These are phyloP conservation scores for Drosophila tripunctata DNA, from an alignment of 2,888 invertebrate species.

Conservation along the genomic window DNA sequence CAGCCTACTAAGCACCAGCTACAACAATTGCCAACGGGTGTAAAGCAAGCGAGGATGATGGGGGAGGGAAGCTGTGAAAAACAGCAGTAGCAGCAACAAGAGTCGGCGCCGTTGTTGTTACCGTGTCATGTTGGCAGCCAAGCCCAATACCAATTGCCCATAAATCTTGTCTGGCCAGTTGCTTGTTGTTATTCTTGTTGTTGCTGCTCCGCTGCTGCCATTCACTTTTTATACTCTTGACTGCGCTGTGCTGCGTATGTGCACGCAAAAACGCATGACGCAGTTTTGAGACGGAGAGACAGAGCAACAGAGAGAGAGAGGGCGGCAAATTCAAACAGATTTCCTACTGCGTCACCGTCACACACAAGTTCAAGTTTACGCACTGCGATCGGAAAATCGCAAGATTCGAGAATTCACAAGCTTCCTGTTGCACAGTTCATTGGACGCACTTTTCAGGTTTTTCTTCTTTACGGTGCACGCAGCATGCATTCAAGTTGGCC, in stretches of 20 bases:
- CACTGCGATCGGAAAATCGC: conserved; percentile 38
- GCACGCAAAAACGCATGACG: conserved; percentile 68
- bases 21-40: neutral
- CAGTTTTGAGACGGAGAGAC: conserved; percentile 34
- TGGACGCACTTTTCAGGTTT: conserved; percentile 64
- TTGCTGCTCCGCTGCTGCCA: conserved; percentile 42
- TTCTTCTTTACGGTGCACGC: conserved; percentile 20
- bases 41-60: conserved; percentile 1
- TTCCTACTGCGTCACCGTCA: conserved; percentile 30
- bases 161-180: conserved; percentile 64
- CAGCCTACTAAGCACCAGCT: conserved; percentile 14
- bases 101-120: conserved; percentile 67
- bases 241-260: conserved; percentile 38
- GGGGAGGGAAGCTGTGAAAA: conserved; percentile 11
- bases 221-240: conserved; percentile 69
- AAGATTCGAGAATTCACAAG: neutral
- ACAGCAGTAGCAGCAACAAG: conserved; percentile 44
- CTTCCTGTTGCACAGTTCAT: conserved; percentile 64
- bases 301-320: neutral
- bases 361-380: conserved; percentile 73
- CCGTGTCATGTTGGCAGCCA: conserved; percentile 78
- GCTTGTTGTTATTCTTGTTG: neutral
- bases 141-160: conserved; percentile 78
- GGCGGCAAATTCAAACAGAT: conserved; percentile 12
- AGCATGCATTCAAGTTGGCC: conserved; percentile 52